Base-by-base conservation (phyloP, 1,140 invertebrate species). In the Cyclina sinensis region DNA sequence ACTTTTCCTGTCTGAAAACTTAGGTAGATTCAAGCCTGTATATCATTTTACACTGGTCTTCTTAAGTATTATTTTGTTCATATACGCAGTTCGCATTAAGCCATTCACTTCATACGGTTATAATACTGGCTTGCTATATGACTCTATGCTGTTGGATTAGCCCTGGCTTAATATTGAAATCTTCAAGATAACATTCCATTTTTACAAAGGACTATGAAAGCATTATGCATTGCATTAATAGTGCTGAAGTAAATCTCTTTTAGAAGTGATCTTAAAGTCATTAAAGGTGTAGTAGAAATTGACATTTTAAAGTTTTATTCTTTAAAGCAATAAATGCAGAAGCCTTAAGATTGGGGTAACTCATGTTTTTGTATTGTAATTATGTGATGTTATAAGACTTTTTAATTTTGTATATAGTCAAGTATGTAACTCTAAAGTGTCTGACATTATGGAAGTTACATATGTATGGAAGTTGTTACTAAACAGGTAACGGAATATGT, bases 341-440 rank as follows among this genome's bases (percentile, higher is more conserved):
- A 51, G 73, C 39, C 73, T 48, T 48, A 3, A 39, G 74, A 78
- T 78, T 78, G 74, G 46, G 74, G 74, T 78, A 78, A 78, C 74
- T 78, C 24, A 48, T 74, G 70, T 74, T 46, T 74, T 74, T 78
- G 74, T 78, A 30, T 78, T 78, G 74, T 78, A 78, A n/a, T 35
- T 57, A 78, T 78, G 74, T 78, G 74, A 51, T 78, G 74, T 35
- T 78, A 48, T 35, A 51, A 57, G 14, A 51, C 24, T 78, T 21
- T 51, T 2, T 39, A 7, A 51, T 48, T 78, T 54, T 78, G 74
- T 78, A 78, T 35, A 78, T 78, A 78, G 46, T 57, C 35, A 74
- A 78, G 32, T 74, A 78, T 78, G 74, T 78, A 54, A 78, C 74
- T 78, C 43, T 78, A 27, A n/a, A 78, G 46, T 78, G 74, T 78